A percentile compares a stretch with the other conserved stretches of the same genome.
Evolutionary conservation across 1,140 invertebrate genomes (phyloP).

Genomic region (Polypedilum vanderplanki): DNA sequence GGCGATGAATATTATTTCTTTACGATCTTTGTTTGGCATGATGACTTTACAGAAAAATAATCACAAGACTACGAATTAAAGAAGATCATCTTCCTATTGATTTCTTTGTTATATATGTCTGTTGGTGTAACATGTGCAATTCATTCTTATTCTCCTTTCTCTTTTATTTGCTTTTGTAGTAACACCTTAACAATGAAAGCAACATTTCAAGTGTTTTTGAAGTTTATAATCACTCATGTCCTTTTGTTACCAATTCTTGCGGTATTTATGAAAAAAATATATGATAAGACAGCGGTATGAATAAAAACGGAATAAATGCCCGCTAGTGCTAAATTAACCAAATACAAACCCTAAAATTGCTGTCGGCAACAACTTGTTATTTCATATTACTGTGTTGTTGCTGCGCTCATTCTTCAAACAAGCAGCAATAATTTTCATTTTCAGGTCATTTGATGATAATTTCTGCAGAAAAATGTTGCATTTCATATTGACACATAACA

Average conservation of each 20-base stretch:
- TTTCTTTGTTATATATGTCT: neutral
- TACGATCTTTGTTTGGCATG: neutral
- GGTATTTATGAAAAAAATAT: neutral
- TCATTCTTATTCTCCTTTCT: neutral
- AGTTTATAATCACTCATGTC: neutral
- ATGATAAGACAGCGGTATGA: neutral
- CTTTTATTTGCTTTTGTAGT: no score
- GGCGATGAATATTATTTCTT: neutral
- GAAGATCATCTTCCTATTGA: slow-evolving; percentile 3
- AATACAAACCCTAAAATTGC: neutral
- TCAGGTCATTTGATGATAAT: neutral
- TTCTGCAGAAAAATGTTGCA: slow-evolving; percentile 16
- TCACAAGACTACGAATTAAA: neutral
- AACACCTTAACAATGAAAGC: neutral
- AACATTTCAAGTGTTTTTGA: neutral
- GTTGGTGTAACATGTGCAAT: slow-evolving; percentile 15
- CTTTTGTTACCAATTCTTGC: neutral
- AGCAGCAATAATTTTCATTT: neutral
- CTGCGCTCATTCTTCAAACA: neutral
- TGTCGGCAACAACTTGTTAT: slow-evolving; percentile 14
- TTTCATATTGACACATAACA: slow-evolving; percentile 24
- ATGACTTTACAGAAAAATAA: slow-evolving; percentile 8
- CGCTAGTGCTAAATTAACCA: slow-evolving; percentile 9
- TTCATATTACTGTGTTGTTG: neutral
- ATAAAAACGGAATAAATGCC: neutral